Evolutionary conservation across 1,140 invertebrate genomes (phyloP).

Genomic region (Reticulitermes speratus): DNA sequence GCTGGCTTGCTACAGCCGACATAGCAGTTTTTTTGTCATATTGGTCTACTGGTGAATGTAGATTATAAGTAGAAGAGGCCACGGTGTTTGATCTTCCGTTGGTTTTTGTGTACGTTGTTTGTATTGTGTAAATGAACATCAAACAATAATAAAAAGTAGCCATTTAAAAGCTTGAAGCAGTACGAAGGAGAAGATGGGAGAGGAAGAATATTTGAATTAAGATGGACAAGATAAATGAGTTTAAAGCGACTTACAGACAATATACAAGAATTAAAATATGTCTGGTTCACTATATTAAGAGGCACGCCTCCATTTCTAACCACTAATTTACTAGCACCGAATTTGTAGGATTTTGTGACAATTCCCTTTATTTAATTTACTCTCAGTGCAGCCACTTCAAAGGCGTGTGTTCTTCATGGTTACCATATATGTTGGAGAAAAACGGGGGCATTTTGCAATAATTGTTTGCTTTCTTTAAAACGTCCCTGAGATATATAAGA

Average conservation of each 20-base stretch:
- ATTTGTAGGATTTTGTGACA: background rate
- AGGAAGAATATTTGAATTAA: slow-evolving; percentile 22
- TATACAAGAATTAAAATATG: background rate
- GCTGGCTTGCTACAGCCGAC: background rate
- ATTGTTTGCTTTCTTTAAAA: too few species aligned
- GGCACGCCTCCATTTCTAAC: background rate
- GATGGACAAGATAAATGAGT: slow-evolving; percentile 27
- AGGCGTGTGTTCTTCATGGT: background rate
- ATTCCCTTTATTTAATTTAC: background rate
- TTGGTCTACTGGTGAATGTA: background rate
- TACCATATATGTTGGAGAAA: too few species aligned
- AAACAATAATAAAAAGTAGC: slow-evolving; percentile 17
- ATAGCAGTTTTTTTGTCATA: slow-evolving; percentile 3
- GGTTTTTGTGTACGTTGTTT: background rate
- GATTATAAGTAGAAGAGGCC: background rate
- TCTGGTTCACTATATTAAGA: background rate
- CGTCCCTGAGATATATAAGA: too few species aligned
- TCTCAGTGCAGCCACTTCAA: background rate
- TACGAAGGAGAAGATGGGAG: background rate
- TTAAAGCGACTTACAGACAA: background rate
- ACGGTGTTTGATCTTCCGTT: slow-evolving; percentile 10
- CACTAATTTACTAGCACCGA: background rate
- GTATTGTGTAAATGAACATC: slow-evolving; percentile 14
- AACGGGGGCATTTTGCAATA: too few species aligned
- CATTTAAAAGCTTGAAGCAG: slow-evolving; percentile 1